A percentile compares a stretch with the other conserved stretches of the same genome.
phyloP scores from a whole-genome alignment of 2,888 invertebrate species.

The Dascillus cervinus region DNA sequence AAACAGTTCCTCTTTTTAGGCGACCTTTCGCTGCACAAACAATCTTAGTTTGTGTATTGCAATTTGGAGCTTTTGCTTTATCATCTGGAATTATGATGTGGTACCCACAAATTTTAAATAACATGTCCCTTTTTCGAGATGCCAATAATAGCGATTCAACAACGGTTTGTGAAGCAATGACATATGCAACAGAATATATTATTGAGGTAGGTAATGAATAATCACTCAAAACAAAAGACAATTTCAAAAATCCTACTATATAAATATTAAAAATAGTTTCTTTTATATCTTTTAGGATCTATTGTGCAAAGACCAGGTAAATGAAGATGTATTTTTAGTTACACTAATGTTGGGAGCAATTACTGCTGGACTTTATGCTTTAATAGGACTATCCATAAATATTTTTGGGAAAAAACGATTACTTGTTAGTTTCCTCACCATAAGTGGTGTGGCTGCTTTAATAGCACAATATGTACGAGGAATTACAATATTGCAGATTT shows the following conservation, averaged over 20 bases:
- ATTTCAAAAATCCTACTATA: not conserved
- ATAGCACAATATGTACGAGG: constrained; percentile 29
- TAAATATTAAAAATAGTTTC: too few species aligned
- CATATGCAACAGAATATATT: too few species aligned
- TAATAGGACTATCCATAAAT: constrained; percentile 40
- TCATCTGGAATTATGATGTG: constrained; percentile 39
- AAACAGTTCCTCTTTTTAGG: constrained; percentile 37
- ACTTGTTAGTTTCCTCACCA: constrained; percentile 24
- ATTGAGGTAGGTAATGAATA: too few species aligned
- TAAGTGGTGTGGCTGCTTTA: constrained; percentile 33
- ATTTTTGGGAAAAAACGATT: constrained; percentile 49
- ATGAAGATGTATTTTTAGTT: constrained; percentile 33
- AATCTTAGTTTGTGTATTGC: constrained; percentile 35
- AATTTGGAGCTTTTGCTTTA: constrained; percentile 40
- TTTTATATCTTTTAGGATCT: too few species aligned
- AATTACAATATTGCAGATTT: constrained; percentile 23
- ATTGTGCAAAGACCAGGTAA: constrained; percentile 32
- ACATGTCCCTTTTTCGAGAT: too few species aligned
- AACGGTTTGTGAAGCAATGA: too few species aligned
- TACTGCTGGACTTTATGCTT: constrained; percentile 31
- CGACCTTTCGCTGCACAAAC: constrained; percentile 32
- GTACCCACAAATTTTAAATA: constrained; percentile 53
- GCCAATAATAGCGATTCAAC: too few species aligned
- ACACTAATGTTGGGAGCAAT: constrained; percentile 31
- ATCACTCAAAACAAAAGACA: not conserved